phyloP scores from a whole-genome alignment of 2,888 invertebrate genomes.

The Epicampocera succincta region DNA sequence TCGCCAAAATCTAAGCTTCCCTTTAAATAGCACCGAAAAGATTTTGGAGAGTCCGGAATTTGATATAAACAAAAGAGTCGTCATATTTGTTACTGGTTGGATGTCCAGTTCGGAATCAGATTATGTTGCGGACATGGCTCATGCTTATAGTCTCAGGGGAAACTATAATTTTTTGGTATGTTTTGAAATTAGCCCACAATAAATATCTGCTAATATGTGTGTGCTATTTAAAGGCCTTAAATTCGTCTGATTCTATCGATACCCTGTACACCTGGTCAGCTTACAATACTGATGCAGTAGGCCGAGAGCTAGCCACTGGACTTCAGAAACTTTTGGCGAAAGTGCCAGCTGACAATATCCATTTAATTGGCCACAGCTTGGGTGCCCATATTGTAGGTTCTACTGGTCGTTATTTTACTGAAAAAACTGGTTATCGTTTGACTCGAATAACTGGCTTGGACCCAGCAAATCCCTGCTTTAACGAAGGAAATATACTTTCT shows the following conservation, averaged over 20 bases:
- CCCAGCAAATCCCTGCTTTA: constrained; percentile 79
- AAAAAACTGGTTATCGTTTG: constrained; percentile 71
- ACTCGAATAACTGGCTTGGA: constrained; percentile 78
- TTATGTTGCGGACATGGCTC: constrained; percentile 63
- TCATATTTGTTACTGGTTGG: constrained; percentile 78
- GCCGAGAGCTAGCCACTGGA: constrained; percentile 72
- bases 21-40: constrained; percentile 68
- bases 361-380: constrained; percentile 78
- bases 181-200: neutral
- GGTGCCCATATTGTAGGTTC: constrained; percentile 77
- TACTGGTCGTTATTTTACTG: constrained; percentile 74
- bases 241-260: constrained; percentile 76
- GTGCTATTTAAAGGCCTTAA: constrained; percentile 74
- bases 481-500: constrained; percentile 74
- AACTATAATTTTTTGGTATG: constrained; percentile 73
- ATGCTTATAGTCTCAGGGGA: constrained; percentile 76
- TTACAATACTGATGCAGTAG: constrained; percentile 78
- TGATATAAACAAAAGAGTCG: constrained; percentile 71
- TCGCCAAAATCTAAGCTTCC: constrained; percentile 69
- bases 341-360: constrained; percentile 72
- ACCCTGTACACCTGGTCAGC: constrained; percentile 80
- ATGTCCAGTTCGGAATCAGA: constrained; percentile 69
- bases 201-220: neutral
- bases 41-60: constrained; percentile 73
- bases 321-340: constrained; percentile 70